A percentile compares a stretch with the other conserved stretches of the same genome.
These are phyloP conservation scores for Perca flavescens DNA, from an alignment of 2,113 vertebrate species.

Conservation along the genomic window DNA sequence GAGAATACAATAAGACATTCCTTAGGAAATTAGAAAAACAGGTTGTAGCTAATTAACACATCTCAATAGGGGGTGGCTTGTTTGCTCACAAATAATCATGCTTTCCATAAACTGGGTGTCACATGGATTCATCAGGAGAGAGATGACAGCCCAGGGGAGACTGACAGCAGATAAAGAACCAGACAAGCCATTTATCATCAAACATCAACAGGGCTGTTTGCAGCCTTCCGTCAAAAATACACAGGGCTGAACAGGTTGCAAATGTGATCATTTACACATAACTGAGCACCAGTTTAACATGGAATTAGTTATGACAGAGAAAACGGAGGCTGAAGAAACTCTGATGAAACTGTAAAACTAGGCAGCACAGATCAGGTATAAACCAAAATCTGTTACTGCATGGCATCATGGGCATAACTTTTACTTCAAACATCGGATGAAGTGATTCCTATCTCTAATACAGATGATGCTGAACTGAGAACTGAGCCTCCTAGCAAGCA, in stretches of 20 bases:
- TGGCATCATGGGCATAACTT: too few relatives aligned
- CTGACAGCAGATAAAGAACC: slow-evolving; percentile 33
- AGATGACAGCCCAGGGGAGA: slow-evolving; percentile 15
- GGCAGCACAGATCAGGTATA: too few relatives aligned
- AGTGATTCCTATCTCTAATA: too few relatives aligned
- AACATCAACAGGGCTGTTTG: not conserved
- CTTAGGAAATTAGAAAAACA: slow-evolving; percentile 14
- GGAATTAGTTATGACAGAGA: not conserved
- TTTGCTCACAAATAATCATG: slow-evolving; percentile 47
- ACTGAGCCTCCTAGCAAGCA: too few relatives aligned
- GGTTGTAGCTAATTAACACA: slow-evolving; percentile 36
- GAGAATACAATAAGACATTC: slow-evolving; percentile 24
- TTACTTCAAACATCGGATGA: too few relatives aligned
- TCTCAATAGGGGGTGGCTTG: slow-evolving; percentile 18
- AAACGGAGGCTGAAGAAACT: too few relatives aligned
- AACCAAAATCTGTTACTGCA: too few relatives aligned
- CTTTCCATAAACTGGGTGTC: slow-evolving; percentile 26
- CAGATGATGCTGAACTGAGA: too few relatives aligned
- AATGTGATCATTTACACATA: slow-evolving; percentile 3
- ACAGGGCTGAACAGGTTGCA: slow-evolving; percentile 5
- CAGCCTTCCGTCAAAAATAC: slow-evolving; percentile 14
- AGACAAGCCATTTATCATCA: slow-evolving; percentile 44
- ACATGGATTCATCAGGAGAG: slow-evolving; percentile 27
- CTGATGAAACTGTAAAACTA: too few relatives aligned
- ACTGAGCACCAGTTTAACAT: slow-evolving; percentile 4